phyloP scores from a whole-genome alignment of 2,888 invertebrate genomes.

The Pyrrhosoma nymphula region DNA sequence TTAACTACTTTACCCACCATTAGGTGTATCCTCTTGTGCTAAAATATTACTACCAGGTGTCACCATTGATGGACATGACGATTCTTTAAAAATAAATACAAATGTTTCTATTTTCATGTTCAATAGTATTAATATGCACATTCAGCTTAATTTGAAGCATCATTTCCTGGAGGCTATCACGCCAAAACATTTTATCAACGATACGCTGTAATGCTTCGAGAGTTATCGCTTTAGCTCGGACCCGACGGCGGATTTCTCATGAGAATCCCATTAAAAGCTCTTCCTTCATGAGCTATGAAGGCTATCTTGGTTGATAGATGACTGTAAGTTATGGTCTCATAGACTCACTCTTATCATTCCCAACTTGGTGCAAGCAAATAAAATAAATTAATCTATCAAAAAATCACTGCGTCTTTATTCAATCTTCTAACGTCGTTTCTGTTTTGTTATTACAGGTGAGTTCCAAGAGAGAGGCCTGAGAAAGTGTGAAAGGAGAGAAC shows the following conservation, averaged over 20 bases:
- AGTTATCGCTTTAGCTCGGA: not conserved
- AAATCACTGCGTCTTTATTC: not conserved
- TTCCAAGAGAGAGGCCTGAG: not conserved
- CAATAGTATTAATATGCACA: too few relatives aligned
- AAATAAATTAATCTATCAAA: not conserved
- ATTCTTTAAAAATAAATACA: too few relatives aligned
- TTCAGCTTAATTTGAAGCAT: too few relatives aligned
- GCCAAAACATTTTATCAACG: too few relatives aligned
- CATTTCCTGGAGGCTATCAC: too few relatives aligned
- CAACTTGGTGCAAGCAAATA: not conserved
- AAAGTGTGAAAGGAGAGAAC: not conserved
- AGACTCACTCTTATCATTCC: not conserved
- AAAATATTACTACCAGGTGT: too few relatives aligned
- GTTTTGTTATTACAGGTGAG: not conserved
- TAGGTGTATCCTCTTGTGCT: too few relatives aligned
- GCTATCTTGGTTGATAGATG: not conserved
- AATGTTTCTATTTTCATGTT: too few relatives aligned
- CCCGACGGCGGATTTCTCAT: not conserved
- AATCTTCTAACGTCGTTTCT: not conserved
- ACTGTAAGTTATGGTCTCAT: too few relatives aligned
- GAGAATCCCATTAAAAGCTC: not conserved
- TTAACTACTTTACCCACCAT: too few relatives aligned
- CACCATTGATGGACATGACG: too few relatives aligned
- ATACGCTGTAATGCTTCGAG: not conserved
- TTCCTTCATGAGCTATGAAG: not conserved